phyloP scores from a whole-genome alignment of 2,797 vertebrate genomes.

The Eulemur mongoz region DNA sequence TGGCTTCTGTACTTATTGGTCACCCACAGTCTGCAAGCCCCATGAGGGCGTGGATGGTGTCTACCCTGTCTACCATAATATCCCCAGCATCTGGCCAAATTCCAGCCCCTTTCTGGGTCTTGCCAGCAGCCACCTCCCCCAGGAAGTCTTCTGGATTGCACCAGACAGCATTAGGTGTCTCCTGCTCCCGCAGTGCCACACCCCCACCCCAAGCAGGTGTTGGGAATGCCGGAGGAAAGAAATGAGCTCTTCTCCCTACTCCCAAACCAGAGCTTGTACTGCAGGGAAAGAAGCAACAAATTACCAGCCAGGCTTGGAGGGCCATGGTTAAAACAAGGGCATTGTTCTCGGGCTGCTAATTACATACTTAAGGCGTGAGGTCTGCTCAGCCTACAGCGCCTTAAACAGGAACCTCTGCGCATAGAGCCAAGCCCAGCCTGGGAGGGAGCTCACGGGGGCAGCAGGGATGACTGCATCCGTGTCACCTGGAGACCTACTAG shows the following conservation, averaged over 20 bases:
- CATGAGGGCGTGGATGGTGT: too few relatives aligned
- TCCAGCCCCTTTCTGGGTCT: neutral
- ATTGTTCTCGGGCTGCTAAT: constrained; percentile 61
- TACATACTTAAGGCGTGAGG: constrained; percentile 63
- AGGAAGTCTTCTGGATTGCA: neutral
- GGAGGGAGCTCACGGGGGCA: neutral
- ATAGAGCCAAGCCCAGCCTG: neutral
- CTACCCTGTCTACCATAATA: neutral
- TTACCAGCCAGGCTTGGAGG: neutral
- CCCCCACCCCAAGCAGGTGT: neutral
- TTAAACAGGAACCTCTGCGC: neutral
- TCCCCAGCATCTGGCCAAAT: neutral
- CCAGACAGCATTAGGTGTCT: neutral
- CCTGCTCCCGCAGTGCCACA: neutral
- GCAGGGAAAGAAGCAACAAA: neutral
- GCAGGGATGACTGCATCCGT: neutral
- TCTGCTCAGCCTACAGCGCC: neutral
- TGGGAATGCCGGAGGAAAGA: neutral
- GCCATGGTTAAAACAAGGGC: constrained; percentile 16
- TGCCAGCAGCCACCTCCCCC: neutral
- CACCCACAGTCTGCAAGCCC: neutral
- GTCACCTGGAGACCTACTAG: neutral
- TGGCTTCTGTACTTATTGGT: neutral
- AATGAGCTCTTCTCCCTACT: neutral
- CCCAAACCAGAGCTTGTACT: constrained; percentile 30